A percentile compares a stretch with the other conserved stretches of the same genome.
phyloP scores from a whole-genome alignment of 2,113 vertebrate species.

The Maccullochella peelii region DNA sequence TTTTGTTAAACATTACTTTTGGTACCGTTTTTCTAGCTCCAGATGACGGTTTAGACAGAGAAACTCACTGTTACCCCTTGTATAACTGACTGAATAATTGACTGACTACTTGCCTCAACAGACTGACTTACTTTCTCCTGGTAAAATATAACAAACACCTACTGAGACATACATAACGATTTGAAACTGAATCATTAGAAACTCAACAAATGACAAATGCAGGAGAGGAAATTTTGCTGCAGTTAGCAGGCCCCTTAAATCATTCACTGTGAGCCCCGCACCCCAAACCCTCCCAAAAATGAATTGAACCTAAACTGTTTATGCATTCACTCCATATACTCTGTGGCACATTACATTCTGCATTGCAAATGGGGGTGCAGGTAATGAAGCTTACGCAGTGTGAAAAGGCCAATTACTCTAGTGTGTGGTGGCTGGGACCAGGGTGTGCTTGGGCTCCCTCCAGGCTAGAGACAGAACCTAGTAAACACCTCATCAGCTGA shows the following conservation, averaged over 20 bases:
- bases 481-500: constrained; percentile 88
- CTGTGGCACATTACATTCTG: constrained; percentile 71
- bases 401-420: constrained; percentile 83
- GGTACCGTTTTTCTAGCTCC: not conserved
- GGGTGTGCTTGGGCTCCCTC: constrained; percentile 82
- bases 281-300: constrained; percentile 44
- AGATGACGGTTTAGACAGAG: constrained; percentile 8
- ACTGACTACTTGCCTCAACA: constrained; percentile 4
- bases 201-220: constrained; percentile 50
- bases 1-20: constrained; percentile 7
- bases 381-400: constrained; percentile 82
- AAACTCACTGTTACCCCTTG: constrained; percentile 13
- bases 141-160: constrained; percentile 44
- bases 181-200: constrained; percentile 50
- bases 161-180: constrained; percentile 38
- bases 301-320: constrained; percentile 73
- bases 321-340: constrained; percentile 75
- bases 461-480: constrained; percentile 84
- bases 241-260: constrained; percentile 43
- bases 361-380: constrained; percentile 83
- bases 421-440: constrained; percentile 74
- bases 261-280: constrained; percentile 43
- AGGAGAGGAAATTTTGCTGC: constrained; percentile 31
- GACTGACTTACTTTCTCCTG: constrained; percentile 5
- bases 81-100: constrained; percentile 18